These are phyloP conservation scores for Ips nitidus DNA, from an alignment of 1,140 invertebrate species.

Conservation along the genomic window DNA sequence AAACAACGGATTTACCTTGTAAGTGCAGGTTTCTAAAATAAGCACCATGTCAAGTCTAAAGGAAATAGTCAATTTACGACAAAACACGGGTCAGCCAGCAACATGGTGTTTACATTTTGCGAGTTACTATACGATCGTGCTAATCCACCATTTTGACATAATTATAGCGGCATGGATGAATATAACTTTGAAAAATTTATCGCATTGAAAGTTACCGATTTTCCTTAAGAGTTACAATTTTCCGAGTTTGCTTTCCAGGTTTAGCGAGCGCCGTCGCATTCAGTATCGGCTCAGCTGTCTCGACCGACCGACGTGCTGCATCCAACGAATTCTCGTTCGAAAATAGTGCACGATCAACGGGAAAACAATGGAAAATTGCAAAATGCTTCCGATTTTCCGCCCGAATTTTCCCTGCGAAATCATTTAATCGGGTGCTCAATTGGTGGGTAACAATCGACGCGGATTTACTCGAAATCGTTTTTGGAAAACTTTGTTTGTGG, in stretches of 20 bases:
- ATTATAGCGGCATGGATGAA: too few species aligned
- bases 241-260: conserved; percentile 21
- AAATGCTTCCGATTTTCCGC: neutral
- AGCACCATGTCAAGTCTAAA: too few species aligned
- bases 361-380: conserved; percentile 12
- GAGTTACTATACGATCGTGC: too few species aligned
- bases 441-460: neutral
- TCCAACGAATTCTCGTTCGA: conserved; percentile 21
- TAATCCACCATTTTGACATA: too few species aligned
- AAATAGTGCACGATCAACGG: conserved; percentile 7
- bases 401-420: neutral
- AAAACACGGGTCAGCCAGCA: too few species aligned
- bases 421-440: neutral
- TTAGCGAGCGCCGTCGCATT: conserved; percentile 32
- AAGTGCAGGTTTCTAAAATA: too few species aligned
- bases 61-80: too few species aligned
- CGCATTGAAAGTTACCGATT: conserved; percentile 20
- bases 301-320: conserved; percentile 21
- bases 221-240: conserved; percentile 23
- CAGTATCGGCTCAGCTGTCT: conserved; percentile 31
- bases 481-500: neutral
- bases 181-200: too few species aligned
- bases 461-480: neutral
- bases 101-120: too few species aligned
- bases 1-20: too few species aligned